Percentiles rank a stretch among this genome's conserved stretches.
These are phyloP conservation scores for Nerophis ophidion DNA, from an alignment of 2,113 vertebrate genomes.

Conservation along the genomic window DNA sequence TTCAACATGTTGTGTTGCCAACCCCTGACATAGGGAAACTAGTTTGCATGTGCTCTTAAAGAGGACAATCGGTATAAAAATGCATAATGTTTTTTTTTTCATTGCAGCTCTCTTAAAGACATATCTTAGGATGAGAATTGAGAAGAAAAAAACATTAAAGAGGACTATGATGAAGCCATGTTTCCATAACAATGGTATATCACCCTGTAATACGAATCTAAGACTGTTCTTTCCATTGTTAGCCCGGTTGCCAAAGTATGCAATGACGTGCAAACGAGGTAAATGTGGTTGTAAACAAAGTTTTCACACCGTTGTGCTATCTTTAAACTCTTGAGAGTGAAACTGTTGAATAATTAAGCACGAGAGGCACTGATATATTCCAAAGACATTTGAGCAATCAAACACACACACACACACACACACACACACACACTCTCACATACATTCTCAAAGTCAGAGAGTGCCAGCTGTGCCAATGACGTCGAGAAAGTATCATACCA, in stretches of 20 bases:
- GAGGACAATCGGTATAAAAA: no score
- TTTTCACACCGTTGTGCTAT: slow-evolving; percentile 26
- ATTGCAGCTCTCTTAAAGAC: slow-evolving; percentile 3
- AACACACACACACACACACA: slow-evolving; percentile 13
- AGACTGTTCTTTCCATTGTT: slow-evolving; percentile 47
- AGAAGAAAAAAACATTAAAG: no score
- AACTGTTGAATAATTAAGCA: slow-evolving; percentile 31
- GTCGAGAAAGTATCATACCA: slow-evolving; percentile 53
- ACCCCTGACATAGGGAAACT: no score
- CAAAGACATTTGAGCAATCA: slow-evolving; percentile 22
- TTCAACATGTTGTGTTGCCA: no score
- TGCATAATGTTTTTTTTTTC: no score
- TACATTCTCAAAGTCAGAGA: slow-evolving; percentile 7
- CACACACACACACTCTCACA: slow-evolving; percentile 17
- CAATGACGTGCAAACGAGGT: slow-evolving; percentile 31
- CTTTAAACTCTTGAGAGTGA: slow-evolving; percentile 37
- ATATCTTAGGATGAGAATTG: no score
- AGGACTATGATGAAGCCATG: neutral
- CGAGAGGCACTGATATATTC: slow-evolving; percentile 45
- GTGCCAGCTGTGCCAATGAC: slow-evolving; percentile 49
- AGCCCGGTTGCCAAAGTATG: slow-evolving; percentile 22
- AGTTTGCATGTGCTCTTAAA: no score
- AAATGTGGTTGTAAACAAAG: slow-evolving; percentile 34
- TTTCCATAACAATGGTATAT: neutral
- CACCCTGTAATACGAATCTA: slow-evolving; percentile 23